These are phyloP conservation scores for Lepidotrigona ventralis DNA, from an alignment of 1,140 invertebrate genomes.

Conservation along the genomic window DNA sequence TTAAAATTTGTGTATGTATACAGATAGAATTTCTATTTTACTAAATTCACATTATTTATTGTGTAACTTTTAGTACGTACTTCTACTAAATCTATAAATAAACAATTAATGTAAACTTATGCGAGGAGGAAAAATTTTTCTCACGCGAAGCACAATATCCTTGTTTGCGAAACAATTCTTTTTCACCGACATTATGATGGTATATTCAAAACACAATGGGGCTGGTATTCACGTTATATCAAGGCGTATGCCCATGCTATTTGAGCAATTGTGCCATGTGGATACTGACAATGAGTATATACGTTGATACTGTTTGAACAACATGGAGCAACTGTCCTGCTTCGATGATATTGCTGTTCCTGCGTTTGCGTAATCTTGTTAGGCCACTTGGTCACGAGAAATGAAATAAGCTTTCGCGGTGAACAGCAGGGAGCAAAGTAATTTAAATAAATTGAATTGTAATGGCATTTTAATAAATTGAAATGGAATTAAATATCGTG, in stretches of 20 bases:
- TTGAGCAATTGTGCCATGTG: neutral
- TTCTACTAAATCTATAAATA: no score
- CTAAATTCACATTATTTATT: no score
- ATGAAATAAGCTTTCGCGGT: neutral
- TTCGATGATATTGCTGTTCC: neutral
- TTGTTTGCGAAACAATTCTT: neutral
- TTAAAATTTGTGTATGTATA: no score
- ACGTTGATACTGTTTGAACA: neutral
- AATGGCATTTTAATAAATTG: no score
- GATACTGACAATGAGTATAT: neutral
- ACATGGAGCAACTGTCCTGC: neutral
- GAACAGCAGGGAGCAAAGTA: neutral
- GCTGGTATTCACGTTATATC: neutral
- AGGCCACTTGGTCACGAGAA: neutral
- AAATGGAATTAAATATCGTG: no score
- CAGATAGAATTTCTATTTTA: no score
- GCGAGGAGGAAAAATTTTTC: no score
- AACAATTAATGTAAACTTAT: no score
- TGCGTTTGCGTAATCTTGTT: neutral
- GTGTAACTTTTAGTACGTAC: no score
- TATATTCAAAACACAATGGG: neutral
- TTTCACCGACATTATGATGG: no score
- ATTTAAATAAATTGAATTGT: no score
- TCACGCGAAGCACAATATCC: neutral
- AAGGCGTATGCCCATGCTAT: neutral